Evolutionary conservation across 2,113 vertebrate genomes (phyloP).

Genomic region (Poeciliopsis retropinna): DNA sequence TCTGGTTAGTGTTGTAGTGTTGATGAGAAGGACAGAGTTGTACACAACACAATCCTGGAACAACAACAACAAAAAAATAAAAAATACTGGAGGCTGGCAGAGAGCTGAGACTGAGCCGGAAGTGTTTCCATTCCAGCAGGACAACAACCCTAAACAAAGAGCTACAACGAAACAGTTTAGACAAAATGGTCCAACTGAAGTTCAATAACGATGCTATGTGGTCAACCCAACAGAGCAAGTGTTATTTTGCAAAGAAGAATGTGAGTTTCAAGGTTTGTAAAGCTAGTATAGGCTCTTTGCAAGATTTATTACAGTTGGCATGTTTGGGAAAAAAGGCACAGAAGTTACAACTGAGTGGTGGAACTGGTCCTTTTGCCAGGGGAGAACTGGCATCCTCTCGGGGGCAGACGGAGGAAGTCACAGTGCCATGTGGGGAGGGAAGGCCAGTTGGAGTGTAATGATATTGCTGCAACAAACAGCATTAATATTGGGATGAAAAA

Average conservation of each 20-base stretch:
- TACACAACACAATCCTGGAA: no score
- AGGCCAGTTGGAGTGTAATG: background rate
- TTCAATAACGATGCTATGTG: no score
- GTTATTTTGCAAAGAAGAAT: background rate
- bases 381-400: conserved; percentile 46
- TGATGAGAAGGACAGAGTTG: no score
- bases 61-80: no score
- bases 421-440: conserved; percentile 21
- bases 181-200: no score
- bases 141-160: no score
- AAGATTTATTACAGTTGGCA: conserved; percentile 7
- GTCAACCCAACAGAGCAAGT: background rate
- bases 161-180: no score
- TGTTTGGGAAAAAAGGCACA: conserved; percentile 20
- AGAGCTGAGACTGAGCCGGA: no score
- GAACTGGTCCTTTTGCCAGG: conserved; percentile 16
- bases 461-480: conserved; percentile 6
- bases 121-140: no score
- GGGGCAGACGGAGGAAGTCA: conserved; percentile 52
- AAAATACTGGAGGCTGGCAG: no score
- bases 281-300: background rate
- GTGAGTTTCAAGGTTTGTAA: background rate
- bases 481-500: background rate
- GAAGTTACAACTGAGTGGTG: conserved; percentile 43
- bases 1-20: background rate